These are phyloP conservation scores for Sminthopsis crassicaudata DNA, from an alignment of 2,113 vertebrate species.

Conservation along the genomic window DNA sequence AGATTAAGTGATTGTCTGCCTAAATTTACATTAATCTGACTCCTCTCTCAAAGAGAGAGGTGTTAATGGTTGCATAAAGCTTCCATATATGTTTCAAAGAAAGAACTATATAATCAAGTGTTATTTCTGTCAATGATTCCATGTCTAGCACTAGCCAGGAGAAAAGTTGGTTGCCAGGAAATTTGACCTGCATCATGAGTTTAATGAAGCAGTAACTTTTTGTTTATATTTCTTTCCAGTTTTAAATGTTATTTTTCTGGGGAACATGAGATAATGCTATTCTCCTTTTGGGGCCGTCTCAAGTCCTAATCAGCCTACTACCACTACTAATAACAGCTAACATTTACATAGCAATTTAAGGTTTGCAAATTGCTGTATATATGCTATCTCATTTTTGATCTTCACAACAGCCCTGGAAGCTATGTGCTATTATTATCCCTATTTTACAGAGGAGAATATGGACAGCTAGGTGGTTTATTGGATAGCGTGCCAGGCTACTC, in stretches of 20 bases:
- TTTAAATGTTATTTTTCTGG: slow-evolving; percentile 64
- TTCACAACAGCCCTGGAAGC: neutral
- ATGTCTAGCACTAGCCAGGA: slow-evolving; percentile 71
- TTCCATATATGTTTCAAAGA: slow-evolving; percentile 71
- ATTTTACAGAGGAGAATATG: neutral
- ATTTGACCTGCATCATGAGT: slow-evolving; percentile 72
- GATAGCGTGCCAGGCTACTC: neutral
- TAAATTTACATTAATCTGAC: slow-evolving; percentile 73
- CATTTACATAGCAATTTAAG: neutral
- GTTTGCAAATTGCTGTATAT: neutral
- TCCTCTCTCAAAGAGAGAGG: slow-evolving; percentile 64
- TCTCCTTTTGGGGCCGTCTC: slow-evolving; percentile 46
- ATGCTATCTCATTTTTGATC: neutral
- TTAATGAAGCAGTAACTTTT: slow-evolving; percentile 76
- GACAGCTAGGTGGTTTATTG: neutral
- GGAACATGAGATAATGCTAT: slow-evolving; percentile 65
- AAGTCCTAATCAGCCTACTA: slow-evolving; percentile 23
- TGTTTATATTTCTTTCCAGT: slow-evolving; percentile 75
- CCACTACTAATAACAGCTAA: neutral
- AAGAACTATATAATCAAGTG: slow-evolving; percentile 64
- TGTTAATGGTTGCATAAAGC: slow-evolving; percentile 70
- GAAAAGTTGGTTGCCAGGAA: slow-evolving; percentile 68
- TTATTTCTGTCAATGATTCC: slow-evolving; percentile 77
- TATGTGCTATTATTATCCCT: neutral
- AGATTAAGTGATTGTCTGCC: slow-evolving; percentile 56